phyloP scores from a whole-genome alignment of 2,888 invertebrate species.

The Drosophila affinis region DNA sequence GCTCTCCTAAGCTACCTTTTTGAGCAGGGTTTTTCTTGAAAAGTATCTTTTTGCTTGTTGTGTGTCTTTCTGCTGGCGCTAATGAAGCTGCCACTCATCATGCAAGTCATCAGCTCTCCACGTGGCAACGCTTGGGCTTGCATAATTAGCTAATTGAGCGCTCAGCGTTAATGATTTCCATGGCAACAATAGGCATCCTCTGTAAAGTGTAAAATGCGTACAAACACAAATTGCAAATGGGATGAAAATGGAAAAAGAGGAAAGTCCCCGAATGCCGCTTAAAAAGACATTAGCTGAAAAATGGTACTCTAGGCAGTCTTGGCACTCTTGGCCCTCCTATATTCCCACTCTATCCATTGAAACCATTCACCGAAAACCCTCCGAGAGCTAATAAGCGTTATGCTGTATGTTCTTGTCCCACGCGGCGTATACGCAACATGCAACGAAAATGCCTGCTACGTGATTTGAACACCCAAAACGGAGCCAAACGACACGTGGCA shows the following conservation, averaged over 20 bases:
- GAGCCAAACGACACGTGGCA: constrained; percentile 55
- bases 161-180: constrained; percentile 41
- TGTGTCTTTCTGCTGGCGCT: constrained; percentile 8
- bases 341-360: neutral
- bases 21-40: too few species aligned
- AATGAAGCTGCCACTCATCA: constrained; percentile 40
- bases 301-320: neutral
- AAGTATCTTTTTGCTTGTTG: neutral
- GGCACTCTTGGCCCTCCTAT: neutral
- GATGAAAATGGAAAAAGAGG: constrained; percentile 9
- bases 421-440: constrained; percentile 67
- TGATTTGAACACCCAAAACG: constrained; percentile 59
- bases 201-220: constrained; percentile 17
- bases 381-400: constrained; percentile 58
- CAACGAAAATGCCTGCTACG: constrained; percentile 71
- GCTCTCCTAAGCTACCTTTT: too few species aligned
- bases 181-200: constrained; percentile 22
- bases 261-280: constrained; percentile 33
- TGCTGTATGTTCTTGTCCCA: constrained; percentile 38
- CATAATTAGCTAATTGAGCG: constrained; percentile 66
- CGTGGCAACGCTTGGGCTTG: constrained; percentile 23
- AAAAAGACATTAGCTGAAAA: constrained; percentile 49
- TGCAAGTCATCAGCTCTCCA: constrained; percentile 37
- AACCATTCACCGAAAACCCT: neutral
- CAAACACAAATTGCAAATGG: constrained; percentile 19